Percentiles rank a stretch among this genome's conserved stretches.
These are phyloP conservation scores for Psophia crepitans DNA, from an alignment of 2,113 vertebrate genomes.

Conservation along the genomic window DNA sequence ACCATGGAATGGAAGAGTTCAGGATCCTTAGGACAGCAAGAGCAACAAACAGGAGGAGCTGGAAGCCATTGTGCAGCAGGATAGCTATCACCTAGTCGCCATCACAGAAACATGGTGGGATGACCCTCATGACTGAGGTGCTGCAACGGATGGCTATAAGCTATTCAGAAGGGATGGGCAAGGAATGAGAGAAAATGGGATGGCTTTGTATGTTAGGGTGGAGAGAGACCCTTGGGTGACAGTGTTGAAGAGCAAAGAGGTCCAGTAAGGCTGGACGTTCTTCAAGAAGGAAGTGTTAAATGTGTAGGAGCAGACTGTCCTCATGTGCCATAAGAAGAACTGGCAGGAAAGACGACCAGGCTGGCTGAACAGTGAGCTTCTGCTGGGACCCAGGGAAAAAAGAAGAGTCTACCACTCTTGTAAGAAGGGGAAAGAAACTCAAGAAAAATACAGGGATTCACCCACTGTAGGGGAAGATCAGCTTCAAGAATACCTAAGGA, in stretches of 20 bases:
- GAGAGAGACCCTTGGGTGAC: background rate
- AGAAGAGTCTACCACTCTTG: background rate
- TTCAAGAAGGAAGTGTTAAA: background rate
- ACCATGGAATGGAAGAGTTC: too few relatives aligned
- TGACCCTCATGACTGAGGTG: too few relatives aligned
- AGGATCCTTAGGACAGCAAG: too few relatives aligned
- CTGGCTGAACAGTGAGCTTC: background rate
- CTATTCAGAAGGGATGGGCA: too few relatives aligned
- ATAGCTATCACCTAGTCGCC: background rate
- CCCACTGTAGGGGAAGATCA: too few relatives aligned
- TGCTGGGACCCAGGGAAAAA: background rate
- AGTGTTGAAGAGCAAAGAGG: background rate
- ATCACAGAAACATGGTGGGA: too few relatives aligned
- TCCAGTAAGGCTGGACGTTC: background rate
- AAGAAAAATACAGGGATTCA: too few relatives aligned
- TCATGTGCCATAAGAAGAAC: background rate
- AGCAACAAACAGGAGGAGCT: background rate
- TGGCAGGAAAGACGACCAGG: accelerated
- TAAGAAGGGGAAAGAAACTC: background rate
- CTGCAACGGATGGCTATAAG: too few relatives aligned
- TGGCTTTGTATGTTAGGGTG: too few relatives aligned
- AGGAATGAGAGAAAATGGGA: too few relatives aligned
- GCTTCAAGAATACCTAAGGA: too few relatives aligned
- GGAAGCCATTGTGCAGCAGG: background rate
- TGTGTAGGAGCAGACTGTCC: accelerated